Base-by-base conservation (phyloP, 2,888 invertebrate species). In the Cepaea hortensis region DNA sequence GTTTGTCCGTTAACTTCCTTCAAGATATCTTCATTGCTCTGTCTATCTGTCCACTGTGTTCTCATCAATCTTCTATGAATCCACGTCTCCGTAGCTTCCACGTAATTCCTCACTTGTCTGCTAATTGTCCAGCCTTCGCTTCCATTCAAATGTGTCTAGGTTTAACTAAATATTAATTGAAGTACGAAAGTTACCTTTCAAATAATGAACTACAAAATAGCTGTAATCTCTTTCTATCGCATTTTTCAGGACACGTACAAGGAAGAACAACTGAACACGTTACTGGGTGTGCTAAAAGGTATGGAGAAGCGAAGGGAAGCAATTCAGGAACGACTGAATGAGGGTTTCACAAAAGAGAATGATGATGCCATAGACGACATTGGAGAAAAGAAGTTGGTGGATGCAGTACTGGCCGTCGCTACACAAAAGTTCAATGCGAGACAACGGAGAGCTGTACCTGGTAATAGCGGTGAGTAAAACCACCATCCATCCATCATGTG, bases 291-390 rank as follows among this genome's bases (percentile, higher is more conserved):
- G 48, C 70, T 87, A 84, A 87, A 88, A 77, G 85, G 88, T 50
- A 68, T 89, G 62, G 87, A 89, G 75, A 84, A 85, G 35, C 80
- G 75, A 18, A 84, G 86, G 18, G 88, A 89, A 76, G 77, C 61
- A n/a, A 20, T 87, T 23, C 81, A 88, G 75, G 87, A 88, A 84
- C 81, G 89, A 75, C 50, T 86, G 15, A 87, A 86, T 80, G 87
- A 88, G 55, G 89, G 89, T 6, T 87, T 89, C 50, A 79, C 73
- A 77, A 76, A 88, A 20, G 89, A 89, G 65, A 86, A 23, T 82
- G 81, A 81, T 20, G 84, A 88, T 76, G 77, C 70, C 48, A 77
- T 5, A 23, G 84, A 88, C 70, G 77, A 76, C 35, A 77, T 5
- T 20, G 77, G 84, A 70, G 85, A 86, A 50, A 70, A 81, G 70